Evolutionary conservation across 2,113 vertebrate genomes (phyloP).

Genomic region (Manacus vitellinus): DNA sequence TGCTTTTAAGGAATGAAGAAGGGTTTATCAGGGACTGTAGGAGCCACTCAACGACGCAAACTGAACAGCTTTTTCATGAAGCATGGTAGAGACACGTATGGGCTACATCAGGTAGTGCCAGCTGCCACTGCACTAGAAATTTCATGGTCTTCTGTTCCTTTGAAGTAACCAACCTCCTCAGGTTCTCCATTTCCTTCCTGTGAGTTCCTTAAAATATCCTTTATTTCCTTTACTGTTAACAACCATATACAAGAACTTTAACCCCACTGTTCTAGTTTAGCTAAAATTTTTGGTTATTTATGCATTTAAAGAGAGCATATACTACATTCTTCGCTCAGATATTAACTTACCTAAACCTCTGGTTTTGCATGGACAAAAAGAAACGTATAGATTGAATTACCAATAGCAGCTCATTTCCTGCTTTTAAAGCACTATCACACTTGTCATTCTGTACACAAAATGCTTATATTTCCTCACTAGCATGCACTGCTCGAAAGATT

Average conservation of each 20-base stretch:
- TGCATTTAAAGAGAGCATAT: neutral
- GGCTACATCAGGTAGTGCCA: neutral
- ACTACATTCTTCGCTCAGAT: neutral
- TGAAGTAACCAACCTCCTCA: neutral
- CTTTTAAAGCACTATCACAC: neutral
- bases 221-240: neutral
- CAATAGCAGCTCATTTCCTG: neutral
- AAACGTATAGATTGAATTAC: neutral
- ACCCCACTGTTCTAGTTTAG: neutral
- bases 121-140: neutral
- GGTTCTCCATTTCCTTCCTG: neutral
- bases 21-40: neutral
- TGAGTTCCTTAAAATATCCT: neutral
- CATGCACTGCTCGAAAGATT: neutral
- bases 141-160: neutral
- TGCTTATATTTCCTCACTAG: neutral
- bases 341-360: neutral
- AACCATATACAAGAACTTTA: neutral
- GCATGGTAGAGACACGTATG: rapidly evolving
- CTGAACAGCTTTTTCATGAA: neutral
- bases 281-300: neutral
- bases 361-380: neutral
- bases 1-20: neutral
- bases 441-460: neutral
- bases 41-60: neutral